Base-by-base conservation (phyloP, 2,797 vertebrate species). In the Bradypus variegatus region DNA sequence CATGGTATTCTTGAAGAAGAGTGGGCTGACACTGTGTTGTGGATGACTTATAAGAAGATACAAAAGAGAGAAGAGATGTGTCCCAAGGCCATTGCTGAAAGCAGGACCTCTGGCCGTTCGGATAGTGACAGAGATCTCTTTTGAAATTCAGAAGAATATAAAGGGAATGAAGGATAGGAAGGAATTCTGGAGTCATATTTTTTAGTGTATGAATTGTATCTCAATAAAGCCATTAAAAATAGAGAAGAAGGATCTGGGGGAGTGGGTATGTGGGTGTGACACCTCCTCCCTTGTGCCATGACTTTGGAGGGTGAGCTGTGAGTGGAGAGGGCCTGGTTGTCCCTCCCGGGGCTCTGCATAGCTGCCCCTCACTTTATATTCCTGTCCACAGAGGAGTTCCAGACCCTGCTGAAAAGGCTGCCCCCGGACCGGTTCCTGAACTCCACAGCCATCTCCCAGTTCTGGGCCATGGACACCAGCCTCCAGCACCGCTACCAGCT, bases 401-500 rank as follows among this genome's bases (percentile, higher is more conserved):
- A 99, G 97, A 96, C 97, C 90, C 98, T 99, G 93, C 97, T 99
- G 96, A 99, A 98, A 96, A 98, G 97, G 77, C 96, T 99, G 73
- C 99, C 99, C 0, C 97, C 96, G 0, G 99, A 99, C 96, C 98
- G 96, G 53, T 99, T 99, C 97, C 95, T 99, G 96, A 99, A 99
- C 95, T 97, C 98, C 93, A 98, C 99, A 0, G 96, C 97, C 80
- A 97, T 99, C 89, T 98, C 98, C 88, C 98, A 98, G 97, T 98
- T 98, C 97, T 99, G 99, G 99, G 97, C 97, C 21, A 96, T 97
- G 92, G 99, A 99, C 94, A 64, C 97, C 50, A 94, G 97, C 12
- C 95, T 99, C n/a, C 98, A 98, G 97, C 99, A 98, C 93, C 98
- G 98, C 91, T 99, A 98, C 81, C 97, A 98, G 92, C 98, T 98